These are phyloP conservation scores for Melieria picta DNA, from an alignment of 2,888 invertebrate genomes.

Conservation along the genomic window DNA sequence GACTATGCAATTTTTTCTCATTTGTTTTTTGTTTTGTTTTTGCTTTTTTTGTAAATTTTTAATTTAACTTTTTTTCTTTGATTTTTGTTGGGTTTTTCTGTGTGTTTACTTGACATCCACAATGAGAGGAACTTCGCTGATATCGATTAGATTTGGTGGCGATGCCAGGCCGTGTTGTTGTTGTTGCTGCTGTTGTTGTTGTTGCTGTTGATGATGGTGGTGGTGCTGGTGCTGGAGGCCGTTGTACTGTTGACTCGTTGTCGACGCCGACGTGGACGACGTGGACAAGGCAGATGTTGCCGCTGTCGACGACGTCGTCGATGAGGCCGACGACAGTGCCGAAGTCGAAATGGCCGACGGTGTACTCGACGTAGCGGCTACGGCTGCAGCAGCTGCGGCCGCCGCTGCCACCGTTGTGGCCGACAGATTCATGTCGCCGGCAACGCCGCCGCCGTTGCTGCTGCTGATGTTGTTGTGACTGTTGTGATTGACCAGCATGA, in stretches of 20 bases:
- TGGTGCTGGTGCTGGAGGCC: conserved; percentile 15
- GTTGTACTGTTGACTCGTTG: conserved; percentile 21
- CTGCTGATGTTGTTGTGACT: conserved; percentile 42
- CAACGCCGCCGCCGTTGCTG: conserved; percentile 35
- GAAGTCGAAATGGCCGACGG: conserved; percentile 46
- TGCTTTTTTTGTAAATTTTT: conserved; percentile 47
- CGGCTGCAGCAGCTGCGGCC: conserved; percentile 44
- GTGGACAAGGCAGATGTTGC: conserved; percentile 36
- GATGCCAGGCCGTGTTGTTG: conserved; percentile 50
- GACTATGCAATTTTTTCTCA: conserved; percentile 8
- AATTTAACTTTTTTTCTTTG: conserved; percentile 37
- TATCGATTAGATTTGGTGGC: conserved; percentile 66
- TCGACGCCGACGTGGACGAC: conserved; percentile 26
- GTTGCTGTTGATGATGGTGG: conserved; percentile 22
- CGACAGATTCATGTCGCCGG: conserved; percentile 4
- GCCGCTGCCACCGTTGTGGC: conserved; percentile 10
- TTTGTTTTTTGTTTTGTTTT: conserved; percentile 42
- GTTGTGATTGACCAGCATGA: conserved; percentile 53
- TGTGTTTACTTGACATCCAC: conserved; percentile 63
- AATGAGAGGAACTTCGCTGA: conserved; percentile 66
- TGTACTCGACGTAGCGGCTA: conserved; percentile 26
- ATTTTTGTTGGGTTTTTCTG: conserved; percentile 32
- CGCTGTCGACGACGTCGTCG: conserved; percentile 48
- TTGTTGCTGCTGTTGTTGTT: conserved; percentile 47
- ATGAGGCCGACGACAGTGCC: conserved; percentile 53